These are phyloP conservation scores for Dendroctonus ponderosae DNA, from an alignment of 1,140 invertebrate species.

Conservation along the genomic window DNA sequence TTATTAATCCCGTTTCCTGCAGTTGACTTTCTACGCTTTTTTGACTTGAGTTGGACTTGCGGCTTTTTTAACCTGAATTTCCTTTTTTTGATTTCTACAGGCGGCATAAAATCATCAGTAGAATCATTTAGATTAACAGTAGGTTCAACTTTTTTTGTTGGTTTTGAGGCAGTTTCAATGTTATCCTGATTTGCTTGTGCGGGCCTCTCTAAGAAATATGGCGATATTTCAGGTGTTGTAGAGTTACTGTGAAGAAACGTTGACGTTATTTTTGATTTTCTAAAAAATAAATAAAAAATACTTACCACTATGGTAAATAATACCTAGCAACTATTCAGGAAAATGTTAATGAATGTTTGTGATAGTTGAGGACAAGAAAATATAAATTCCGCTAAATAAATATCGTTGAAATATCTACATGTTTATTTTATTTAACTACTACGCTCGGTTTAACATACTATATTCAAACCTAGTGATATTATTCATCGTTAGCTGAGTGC, in stretches of 20 bases:
- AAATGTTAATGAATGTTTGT: too few relatives aligned
- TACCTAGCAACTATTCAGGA: too few relatives aligned
- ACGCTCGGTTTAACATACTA: not conserved
- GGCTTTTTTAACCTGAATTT: slow-evolving; percentile 18
- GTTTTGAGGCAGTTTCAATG: slow-evolving; percentile 10
- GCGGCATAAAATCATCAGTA: slow-evolving; percentile 41
- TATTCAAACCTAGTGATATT: slow-evolving; percentile 32
- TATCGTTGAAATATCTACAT: too few relatives aligned
- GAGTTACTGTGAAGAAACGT: too few relatives aligned
- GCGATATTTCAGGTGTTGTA: too few relatives aligned
- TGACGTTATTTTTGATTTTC: too few relatives aligned
- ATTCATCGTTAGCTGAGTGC: slow-evolving; percentile 1
- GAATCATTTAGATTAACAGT: slow-evolving; percentile 29
- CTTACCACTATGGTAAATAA: too few relatives aligned
- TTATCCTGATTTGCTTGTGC: not conserved
- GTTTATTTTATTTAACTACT: too few relatives aligned
- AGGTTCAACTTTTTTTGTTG: not conserved
- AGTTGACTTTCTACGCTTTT: slow-evolving; percentile 15
- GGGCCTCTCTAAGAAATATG: too few relatives aligned
- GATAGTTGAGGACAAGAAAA: too few relatives aligned
- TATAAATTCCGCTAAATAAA: too few relatives aligned
- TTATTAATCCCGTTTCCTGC: slow-evolving; percentile 10
- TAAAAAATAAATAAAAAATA: too few relatives aligned
- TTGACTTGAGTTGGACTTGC: slow-evolving; percentile 9
- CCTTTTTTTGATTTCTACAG: slow-evolving; percentile 12